These are phyloP conservation scores for Lepidothrix coronata DNA, from an alignment of 2,113 vertebrate genomes.

Conservation along the genomic window DNA sequence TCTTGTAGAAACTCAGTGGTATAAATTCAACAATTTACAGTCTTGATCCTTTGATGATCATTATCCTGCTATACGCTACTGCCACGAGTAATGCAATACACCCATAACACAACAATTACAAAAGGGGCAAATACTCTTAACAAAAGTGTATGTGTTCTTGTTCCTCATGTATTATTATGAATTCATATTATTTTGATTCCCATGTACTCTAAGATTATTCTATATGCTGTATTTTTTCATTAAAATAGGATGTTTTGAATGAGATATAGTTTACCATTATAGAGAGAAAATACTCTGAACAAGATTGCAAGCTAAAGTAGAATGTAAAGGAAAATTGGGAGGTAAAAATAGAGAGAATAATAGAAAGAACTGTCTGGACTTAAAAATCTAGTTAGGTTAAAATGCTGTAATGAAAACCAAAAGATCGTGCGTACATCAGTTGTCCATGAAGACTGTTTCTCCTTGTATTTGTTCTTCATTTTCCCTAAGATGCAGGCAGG, in stretches of 20 bases:
- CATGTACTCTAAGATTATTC: neutral
- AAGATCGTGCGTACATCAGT: neutral
- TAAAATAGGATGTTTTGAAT: neutral
- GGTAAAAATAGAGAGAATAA: neutral
- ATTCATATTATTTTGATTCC: neutral
- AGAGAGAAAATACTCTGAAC: neutral
- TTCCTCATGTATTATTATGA: neutral
- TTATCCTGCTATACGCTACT: neutral
- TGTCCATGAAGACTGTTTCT: neutral
- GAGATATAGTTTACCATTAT: neutral
- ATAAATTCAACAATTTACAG: neutral
- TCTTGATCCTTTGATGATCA: neutral
- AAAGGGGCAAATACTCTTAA: neutral
- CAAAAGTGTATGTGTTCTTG: neutral
- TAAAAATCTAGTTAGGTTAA: neutral
- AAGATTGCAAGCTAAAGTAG: neutral
- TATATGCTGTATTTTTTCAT: neutral
- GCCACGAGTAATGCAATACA: neutral
- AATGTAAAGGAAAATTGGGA: neutral
- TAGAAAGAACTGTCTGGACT: neutral
- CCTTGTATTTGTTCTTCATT: neutral
- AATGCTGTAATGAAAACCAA: neutral
- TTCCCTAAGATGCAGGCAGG: neutral
- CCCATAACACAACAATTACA: neutral
- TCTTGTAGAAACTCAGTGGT: neutral